A percentile compares a stretch with the other conserved stretches of the same genome.
Conservation (phyloP, 2,888 invertebrate species). For the Pandemis cinnamomeana region DNA sequence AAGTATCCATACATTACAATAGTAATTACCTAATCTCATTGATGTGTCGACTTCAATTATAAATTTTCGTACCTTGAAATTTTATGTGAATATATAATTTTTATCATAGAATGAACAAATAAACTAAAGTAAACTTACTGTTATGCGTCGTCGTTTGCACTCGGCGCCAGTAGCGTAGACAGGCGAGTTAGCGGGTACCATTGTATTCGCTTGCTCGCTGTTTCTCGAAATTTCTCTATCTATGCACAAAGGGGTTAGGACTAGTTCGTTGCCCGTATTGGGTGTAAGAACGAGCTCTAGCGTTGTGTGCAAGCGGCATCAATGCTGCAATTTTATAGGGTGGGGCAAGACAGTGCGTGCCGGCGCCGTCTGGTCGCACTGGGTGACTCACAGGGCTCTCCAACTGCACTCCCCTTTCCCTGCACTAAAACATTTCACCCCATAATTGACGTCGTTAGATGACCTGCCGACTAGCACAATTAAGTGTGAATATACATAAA, state of each 20-base stretch:
- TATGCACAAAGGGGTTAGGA: constrained; percentile 25
- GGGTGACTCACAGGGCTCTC: constrained; percentile 79
- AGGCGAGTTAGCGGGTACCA: constrained; percentile 26
- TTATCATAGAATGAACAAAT: no score
- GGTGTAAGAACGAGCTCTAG: constrained; percentile 12
- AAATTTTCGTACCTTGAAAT: no score
- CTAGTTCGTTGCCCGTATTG: constrained; percentile 24
- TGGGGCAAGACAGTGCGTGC: constrained; percentile 67
- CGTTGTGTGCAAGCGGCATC: constrained; percentile 20
- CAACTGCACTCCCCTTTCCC: constrained; percentile 64
- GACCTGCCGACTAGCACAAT: constrained; percentile 37
- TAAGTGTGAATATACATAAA: constrained; percentile 28
- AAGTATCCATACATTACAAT: no score
- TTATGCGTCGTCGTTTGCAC: constrained; percentile 19
- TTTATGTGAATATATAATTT: no score
- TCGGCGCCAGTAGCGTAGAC: constrained; percentile 25
- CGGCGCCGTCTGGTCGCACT: constrained; percentile 78
- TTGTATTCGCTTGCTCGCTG: constrained; percentile 26
- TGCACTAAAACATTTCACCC: constrained; percentile 68
- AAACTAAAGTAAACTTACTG: no score
- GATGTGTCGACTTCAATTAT: no score
- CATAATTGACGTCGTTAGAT: constrained; percentile 65
- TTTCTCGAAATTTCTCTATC: constrained; percentile 33
- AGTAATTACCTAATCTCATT: no score
- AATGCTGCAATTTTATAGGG: constrained; percentile 48